Evolutionary conservation across 2,888 invertebrate genomes (phyloP).

Genomic region (Andricus curvator): DNA sequence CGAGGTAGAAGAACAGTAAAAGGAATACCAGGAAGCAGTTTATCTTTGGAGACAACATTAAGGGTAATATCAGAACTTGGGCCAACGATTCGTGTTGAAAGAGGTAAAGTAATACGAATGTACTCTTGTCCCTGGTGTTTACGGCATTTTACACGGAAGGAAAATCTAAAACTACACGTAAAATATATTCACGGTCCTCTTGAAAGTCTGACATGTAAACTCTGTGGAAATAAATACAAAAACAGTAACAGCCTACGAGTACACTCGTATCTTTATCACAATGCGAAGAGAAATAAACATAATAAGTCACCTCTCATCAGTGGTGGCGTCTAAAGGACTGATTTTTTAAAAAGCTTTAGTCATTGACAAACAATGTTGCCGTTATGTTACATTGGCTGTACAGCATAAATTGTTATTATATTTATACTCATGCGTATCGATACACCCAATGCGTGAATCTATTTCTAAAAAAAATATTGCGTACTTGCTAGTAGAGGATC

Average conservation of each 20-base stretch:
- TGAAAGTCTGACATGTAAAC: slow-evolving; percentile 84
- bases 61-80: slow-evolving; percentile 75
- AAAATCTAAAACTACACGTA: slow-evolving; percentile 86
- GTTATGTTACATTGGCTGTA: slow-evolving; percentile 33
- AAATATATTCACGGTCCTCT: slow-evolving; percentile 86
- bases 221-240: slow-evolving; percentile 83
- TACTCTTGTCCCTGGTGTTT: slow-evolving; percentile 77
- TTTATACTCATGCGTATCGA: slow-evolving; percentile 27
- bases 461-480: slow-evolving; percentile 25
- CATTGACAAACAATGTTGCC: slow-evolving; percentile 13
- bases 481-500: slow-evolving; percentile 5
- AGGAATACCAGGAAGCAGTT: slow-evolving; percentile 70
- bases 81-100: slow-evolving; percentile 73
- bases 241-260: slow-evolving; percentile 76
- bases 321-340: slow-evolving; percentile 51
- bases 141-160: slow-evolving; percentile 75
- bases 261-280: slow-evolving; percentile 76
- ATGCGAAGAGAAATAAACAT: slow-evolving; percentile 72
- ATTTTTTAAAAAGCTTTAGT: slow-evolving; percentile 38
- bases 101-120: slow-evolving; percentile 75
- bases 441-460: slow-evolving; percentile 33
- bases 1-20: slow-evolving; percentile 71
- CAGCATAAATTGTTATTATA: slow-evolving; percentile 26
- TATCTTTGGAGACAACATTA: slow-evolving; percentile 74
- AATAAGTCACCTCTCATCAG: slow-evolving; percentile 51